Percentiles rank a stretch among this genome's conserved stretches.
Evolutionary conservation across 1,140 invertebrate genomes (phyloP).

Genomic region (Pomacea maculata): DNA sequence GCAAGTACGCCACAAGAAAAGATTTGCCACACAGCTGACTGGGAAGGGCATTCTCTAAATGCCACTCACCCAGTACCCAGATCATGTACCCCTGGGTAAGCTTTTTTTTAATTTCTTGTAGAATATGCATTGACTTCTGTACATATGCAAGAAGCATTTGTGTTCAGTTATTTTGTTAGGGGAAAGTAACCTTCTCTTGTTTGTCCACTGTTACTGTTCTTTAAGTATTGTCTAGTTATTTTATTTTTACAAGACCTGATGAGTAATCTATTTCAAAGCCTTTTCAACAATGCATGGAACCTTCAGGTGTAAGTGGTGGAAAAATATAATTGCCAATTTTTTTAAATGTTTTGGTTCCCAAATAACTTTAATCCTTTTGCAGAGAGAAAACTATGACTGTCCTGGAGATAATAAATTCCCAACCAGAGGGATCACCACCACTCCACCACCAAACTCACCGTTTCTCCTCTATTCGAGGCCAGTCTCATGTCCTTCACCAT

Average conservation of each 20-base stretch:
- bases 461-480: background rate
- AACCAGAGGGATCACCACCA: conserved; percentile 17
- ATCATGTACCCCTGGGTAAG: background rate
- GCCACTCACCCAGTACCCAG: background rate
- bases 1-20: too few species aligned
- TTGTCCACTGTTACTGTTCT: too few species aligned
- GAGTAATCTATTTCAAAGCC: too few species aligned
- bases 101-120: background rate
- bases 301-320: too few species aligned
- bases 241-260: too few species aligned
- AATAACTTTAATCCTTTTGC: too few species aligned
- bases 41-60: background rate
- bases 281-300: too few species aligned
- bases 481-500: background rate
- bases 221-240: too few species aligned
- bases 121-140: background rate
- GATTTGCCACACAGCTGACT: background rate
- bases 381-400: conserved; percentile 41
- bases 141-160: background rate
- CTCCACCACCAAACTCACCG: background rate
- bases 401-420: conserved; percentile 36
- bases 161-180: too few species aligned
- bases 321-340: too few species aligned
- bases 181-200: too few species aligned
- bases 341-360: too few species aligned